A percentile compares a stretch with the other conserved stretches of the same genome.
These are phyloP conservation scores for Asteroscopus sphinx DNA, from an alignment of 2,888 invertebrate genomes.

Conservation along the genomic window DNA sequence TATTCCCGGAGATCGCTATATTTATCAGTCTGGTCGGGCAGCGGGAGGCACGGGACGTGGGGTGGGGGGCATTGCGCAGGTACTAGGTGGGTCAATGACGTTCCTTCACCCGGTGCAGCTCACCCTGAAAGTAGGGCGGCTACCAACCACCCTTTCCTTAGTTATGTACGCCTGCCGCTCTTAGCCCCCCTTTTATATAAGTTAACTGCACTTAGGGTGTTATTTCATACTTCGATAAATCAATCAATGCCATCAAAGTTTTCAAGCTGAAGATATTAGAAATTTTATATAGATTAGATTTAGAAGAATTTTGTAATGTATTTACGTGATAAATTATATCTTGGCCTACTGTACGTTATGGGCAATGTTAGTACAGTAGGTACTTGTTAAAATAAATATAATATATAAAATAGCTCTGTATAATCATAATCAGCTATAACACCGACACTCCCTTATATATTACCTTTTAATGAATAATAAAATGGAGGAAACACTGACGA, in stretches of 20 bases:
- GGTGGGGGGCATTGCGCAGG: constrained; percentile 69
- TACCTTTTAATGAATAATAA: constrained; percentile 6
- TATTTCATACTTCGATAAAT: constrained; percentile 31
- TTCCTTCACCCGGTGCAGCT: constrained; percentile 82
- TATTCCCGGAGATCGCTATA: constrained; percentile 79
- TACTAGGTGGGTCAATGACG: constrained; percentile 85
- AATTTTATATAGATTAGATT: too few relatives aligned
- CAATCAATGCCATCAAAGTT: constrained; percentile 29
- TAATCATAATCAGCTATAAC: too few relatives aligned
- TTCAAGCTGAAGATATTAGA: too few relatives aligned
- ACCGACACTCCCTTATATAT: too few relatives aligned
- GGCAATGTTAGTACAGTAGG: too few relatives aligned
- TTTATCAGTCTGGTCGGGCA: constrained; percentile 70
- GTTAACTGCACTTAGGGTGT: constrained; percentile 37
- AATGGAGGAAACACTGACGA: constrained; percentile 5
- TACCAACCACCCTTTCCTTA: constrained; percentile 55
- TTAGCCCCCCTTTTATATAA: constrained; percentile 57
- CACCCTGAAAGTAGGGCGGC: constrained; percentile 82
- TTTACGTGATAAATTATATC: too few relatives aligned
- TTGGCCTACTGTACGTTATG: too few relatives aligned
- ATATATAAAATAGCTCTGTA: too few relatives aligned
- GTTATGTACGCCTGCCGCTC: constrained; percentile 56
- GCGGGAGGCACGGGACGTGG: constrained; percentile 41
- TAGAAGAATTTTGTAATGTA: too few relatives aligned
- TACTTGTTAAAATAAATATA: too few relatives aligned